Percentiles rank a stretch among this genome's conserved stretches.
These are phyloP conservation scores for Irena cyanogastra DNA, from an alignment of 2,113 vertebrate species.

Conservation along the genomic window DNA sequence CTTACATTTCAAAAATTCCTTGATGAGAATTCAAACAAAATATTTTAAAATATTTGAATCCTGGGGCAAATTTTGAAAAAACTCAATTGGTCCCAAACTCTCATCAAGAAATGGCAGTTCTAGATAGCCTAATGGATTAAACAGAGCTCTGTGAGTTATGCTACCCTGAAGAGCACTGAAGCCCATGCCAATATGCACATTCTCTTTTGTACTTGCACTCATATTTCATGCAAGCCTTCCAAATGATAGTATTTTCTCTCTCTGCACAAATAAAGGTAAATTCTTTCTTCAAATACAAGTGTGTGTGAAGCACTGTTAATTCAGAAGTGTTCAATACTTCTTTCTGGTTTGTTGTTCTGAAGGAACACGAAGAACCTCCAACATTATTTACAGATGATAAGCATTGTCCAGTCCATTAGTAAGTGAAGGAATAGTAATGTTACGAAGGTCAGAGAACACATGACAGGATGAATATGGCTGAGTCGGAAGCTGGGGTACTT, in stretches of 20 bases:
- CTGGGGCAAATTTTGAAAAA: background rate
- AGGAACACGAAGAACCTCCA: background rate
- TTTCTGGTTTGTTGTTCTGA: background rate
- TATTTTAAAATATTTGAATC: background rate
- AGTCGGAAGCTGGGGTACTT: background rate
- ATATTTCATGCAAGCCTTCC: background rate
- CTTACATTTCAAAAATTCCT: background rate
- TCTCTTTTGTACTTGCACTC: background rate
- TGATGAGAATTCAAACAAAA: conserved; percentile 21
- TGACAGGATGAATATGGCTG: background rate
- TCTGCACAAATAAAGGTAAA: background rate
- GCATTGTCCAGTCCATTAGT: background rate
- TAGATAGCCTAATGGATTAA: conserved; percentile 3
- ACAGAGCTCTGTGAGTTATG: background rate
- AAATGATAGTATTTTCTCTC: background rate
- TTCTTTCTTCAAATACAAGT: background rate
- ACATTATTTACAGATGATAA: background rate
- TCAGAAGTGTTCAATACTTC: background rate
- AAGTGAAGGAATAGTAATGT: background rate
- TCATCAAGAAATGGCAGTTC: background rate
- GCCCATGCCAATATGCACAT: background rate
- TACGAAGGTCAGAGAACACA: background rate
- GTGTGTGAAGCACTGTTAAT: background rate
- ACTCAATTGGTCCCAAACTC: background rate
- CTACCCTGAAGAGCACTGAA: background rate